A percentile compares a stretch with the other conserved stretches of the same genome.
phyloP scores from a whole-genome alignment of 2,888 invertebrate genomes.

The Parasteatoda lunata region DNA sequence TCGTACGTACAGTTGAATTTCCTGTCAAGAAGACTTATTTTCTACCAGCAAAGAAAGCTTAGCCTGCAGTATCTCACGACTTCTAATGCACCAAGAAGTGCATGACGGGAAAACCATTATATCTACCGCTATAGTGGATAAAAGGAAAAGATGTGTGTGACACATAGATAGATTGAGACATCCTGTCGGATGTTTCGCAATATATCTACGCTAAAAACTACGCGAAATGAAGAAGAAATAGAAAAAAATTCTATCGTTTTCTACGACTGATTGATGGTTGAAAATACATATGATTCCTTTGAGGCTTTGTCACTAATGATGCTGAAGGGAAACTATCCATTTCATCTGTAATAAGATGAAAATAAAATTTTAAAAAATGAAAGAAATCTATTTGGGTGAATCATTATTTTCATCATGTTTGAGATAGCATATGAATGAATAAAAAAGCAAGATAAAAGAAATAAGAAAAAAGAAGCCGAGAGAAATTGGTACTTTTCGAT shows the following conservation, averaged over 20 bases:
- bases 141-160: conserved; percentile 1
- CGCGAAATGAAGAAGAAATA: not conserved
- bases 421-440: too few relatives aligned
- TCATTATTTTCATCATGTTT: too few relatives aligned
- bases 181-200: conserved; percentile 3
- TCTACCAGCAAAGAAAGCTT: not conserved
- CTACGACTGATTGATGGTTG: too few relatives aligned
- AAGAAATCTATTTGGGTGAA: too few relatives aligned
- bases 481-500: too few relatives aligned
- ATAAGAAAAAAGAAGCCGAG: too few relatives aligned
- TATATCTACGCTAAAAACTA: not conserved
- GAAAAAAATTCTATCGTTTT: not conserved
- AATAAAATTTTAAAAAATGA: too few relatives aligned
- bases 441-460: too few relatives aligned
- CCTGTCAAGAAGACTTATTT: conserved; percentile 33
- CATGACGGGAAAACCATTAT: conserved; percentile 7
- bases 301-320: too few relatives aligned
- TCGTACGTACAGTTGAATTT: conserved; percentile 2
- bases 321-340: too few relatives aligned
- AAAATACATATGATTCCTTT: too few relatives aligned
- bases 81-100: conserved; percentile 36
- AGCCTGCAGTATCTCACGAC: conserved; percentile 15
- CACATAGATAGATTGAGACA: not conserved
- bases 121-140: conserved; percentile 5
- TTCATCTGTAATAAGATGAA: too few relatives aligned